phyloP scores from a whole-genome alignment of 2,113 vertebrate genomes.

The Rhombomys opimus region DNA sequence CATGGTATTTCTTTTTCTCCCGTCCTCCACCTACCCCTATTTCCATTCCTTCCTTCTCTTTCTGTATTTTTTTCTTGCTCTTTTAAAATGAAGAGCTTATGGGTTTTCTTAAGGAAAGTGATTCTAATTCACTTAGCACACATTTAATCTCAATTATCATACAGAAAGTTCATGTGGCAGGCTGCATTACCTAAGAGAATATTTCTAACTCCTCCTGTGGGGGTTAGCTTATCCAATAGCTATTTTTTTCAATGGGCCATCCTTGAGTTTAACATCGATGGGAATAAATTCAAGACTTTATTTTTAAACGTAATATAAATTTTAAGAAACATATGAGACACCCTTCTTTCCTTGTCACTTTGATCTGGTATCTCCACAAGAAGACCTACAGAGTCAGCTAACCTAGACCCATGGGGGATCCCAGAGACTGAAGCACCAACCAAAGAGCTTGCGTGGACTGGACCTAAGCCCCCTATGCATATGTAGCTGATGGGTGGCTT shows the following conservation, averaged over 20 bases:
- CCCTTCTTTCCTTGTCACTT: neutral
- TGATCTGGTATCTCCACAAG: neutral
- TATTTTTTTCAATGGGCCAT: neutral
- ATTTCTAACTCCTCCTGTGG: neutral
- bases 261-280: neutral
- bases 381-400: no score
- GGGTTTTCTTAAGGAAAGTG: neutral
- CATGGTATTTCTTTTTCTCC: neutral
- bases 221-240: neutral
- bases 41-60: neutral
- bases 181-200: neutral
- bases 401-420: no score
- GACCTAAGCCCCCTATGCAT: no score
- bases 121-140: neutral
- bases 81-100: neutral
- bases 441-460: no score
- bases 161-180: neutral
- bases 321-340: slow-evolving; percentile 9
- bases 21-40: neutral
- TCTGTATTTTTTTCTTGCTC: neutral
- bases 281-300: slow-evolving; percentile 12
- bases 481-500: no score
- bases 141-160: neutral
- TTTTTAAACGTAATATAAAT: slow-evolving; percentile 14
- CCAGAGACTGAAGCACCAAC: no score